These are phyloP conservation scores for Drosophila austrosaltans DNA, from an alignment of 2,888 invertebrate species.

Conservation along the genomic window DNA sequence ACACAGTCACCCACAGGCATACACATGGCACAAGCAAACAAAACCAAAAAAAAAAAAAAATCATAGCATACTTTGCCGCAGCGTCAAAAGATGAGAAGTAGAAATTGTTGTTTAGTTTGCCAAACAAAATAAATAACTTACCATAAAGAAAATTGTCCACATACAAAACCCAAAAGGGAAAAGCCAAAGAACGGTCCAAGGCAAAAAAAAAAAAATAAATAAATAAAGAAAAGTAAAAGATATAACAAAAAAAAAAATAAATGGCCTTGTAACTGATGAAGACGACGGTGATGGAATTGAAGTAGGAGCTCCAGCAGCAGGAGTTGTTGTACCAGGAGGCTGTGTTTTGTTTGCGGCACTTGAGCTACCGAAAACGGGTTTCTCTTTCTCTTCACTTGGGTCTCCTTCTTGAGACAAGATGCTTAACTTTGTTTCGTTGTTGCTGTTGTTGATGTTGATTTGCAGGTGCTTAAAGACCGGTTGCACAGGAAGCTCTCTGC, in stretches of 20 bases:
- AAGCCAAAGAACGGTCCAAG: not conserved
- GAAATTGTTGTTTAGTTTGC: slow-evolving; percentile 9
- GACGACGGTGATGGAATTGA: not conserved
- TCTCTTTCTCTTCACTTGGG: slow-evolving; percentile 26
- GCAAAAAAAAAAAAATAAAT: not conserved
- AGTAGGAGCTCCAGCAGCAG: not conserved
- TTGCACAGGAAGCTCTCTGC: slow-evolving; percentile 73
- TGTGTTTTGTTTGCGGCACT: not conserved
- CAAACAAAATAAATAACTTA: slow-evolving; percentile 25
- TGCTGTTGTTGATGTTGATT: slow-evolving; percentile 29
- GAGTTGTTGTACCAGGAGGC: not conserved
- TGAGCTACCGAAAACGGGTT: slow-evolving; percentile 51
- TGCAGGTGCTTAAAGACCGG: slow-evolving; percentile 75
- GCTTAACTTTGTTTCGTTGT: slow-evolving; percentile 13
- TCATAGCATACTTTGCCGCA: slow-evolving; percentile 18
- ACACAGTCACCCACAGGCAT: slow-evolving; percentile 3
- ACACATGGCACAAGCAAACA: not conserved
- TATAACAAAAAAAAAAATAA: not conserved
- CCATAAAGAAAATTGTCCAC: slow-evolving; percentile 31
- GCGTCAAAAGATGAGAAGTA: slow-evolving; percentile 7
- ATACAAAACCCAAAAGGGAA: slow-evolving; percentile 1
- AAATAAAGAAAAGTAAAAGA: not conserved
- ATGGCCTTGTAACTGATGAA: slow-evolving; percentile 13
- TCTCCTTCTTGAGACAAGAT: slow-evolving; percentile 3
- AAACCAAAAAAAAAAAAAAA: slow-evolving; percentile 1